Conservation (phyloP, 2,797 vertebrate genomes). For the Mycteria americana region DNA sequence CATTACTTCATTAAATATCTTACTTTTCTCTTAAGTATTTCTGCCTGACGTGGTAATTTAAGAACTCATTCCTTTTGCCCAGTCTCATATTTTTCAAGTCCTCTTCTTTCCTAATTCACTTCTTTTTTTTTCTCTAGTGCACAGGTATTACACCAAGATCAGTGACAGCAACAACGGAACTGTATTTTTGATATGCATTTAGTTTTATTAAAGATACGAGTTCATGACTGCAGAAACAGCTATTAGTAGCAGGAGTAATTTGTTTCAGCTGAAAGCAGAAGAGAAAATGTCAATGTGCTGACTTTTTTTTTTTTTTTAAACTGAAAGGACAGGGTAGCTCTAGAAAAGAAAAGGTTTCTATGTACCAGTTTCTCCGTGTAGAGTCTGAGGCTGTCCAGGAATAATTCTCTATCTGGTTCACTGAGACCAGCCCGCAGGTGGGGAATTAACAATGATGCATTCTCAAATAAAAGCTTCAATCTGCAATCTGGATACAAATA, state of each 20-base stretch:
- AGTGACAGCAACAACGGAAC: neutral
- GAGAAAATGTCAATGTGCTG: neutral
- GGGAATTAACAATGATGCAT: neutral
- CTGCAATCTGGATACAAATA: neutral
- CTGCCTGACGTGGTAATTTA: neutral
- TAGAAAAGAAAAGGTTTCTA: neutral
- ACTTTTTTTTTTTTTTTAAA: neutral
- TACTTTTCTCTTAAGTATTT: neutral
- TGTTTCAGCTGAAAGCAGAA: neutral
- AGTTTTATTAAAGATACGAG: neutral
- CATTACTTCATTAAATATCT: neutral
- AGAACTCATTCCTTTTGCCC: neutral
- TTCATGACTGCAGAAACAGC: neutral
- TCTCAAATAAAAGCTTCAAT: neutral
- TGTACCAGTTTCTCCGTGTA: neutral
- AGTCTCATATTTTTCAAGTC: neutral
- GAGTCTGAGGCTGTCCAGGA: neutral
- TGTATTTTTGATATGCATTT: neutral
- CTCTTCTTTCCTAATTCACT: neutral
- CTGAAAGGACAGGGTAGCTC: neutral
- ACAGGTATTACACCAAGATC: neutral
- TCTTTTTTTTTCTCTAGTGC: neutral
- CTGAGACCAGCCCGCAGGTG: neutral
- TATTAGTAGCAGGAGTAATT: neutral
- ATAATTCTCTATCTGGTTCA: neutral